phyloP scores from a whole-genome alignment of 2,113 vertebrate genomes.

The Trematomus loennbergii region DNA sequence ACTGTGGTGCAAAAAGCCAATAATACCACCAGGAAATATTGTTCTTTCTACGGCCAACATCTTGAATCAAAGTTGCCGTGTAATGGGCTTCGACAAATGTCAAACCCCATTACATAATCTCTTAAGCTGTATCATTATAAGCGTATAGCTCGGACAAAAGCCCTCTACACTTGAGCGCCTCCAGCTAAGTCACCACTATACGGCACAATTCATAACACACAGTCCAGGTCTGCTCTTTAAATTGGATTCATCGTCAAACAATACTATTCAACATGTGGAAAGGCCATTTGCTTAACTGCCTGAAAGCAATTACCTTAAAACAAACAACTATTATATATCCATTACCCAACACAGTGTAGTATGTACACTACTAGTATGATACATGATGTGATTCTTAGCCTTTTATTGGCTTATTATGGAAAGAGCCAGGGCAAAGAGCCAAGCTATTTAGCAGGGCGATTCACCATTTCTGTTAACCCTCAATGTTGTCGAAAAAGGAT shows the following conservation, averaged over 20 bases:
- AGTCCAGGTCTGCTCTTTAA: background rate
- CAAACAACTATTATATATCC: background rate
- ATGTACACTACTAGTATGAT: conserved; percentile 1
- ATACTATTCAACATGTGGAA: background rate
- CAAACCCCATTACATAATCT: conserved; percentile 62
- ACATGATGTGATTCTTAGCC: background rate
- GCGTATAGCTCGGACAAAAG: conserved; percentile 45
- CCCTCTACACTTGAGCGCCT: conserved; percentile 9
- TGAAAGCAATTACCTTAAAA: background rate
- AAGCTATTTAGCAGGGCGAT: background rate
- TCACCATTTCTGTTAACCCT: conserved; percentile 20
- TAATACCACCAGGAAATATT: conserved; percentile 8
- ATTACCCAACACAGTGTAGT: background rate
- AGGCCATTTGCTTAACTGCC: background rate
- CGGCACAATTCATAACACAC: background rate
- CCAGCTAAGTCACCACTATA: conserved; percentile 9
- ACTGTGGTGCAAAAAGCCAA: background rate
- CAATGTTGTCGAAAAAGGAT: conserved; percentile 28
- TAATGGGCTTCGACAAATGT: conserved; percentile 68
- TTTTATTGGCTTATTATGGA: conserved; percentile 2
- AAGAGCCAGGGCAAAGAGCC: conserved; percentile 19
- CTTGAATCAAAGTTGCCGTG: conserved; percentile 58
- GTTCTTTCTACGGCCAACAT: conserved; percentile 26
- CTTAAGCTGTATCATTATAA: conserved; percentile 53
- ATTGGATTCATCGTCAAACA: background rate